Evolutionary conservation across 2,888 invertebrate species (phyloP), one percentile per base, ranked within the genome.

Genomic region (Eupithecia inturbata): DNA sequence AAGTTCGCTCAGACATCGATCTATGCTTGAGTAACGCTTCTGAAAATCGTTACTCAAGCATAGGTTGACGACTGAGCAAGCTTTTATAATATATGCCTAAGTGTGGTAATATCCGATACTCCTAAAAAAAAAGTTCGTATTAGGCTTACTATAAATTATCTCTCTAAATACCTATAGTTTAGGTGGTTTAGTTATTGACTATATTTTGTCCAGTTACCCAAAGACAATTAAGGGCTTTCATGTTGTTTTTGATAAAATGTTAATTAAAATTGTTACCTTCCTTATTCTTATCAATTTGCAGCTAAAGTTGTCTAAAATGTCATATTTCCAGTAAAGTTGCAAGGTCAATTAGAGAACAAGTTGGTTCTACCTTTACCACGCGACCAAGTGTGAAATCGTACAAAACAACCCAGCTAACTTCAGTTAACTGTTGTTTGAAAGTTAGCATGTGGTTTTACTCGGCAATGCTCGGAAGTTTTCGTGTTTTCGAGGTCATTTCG

Each of bases 341-440:
- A 26, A 26, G 53, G 53, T 57, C 26, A 57, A 57, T 57, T 57
- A 57, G 14, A 57, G 26, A 57, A 57, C 57, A 57, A 57, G 57
- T 26, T 57, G 22, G 57, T 14, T 57, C 57, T 57, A 7, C 31
- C 31, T 62, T 7, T 31, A 31, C 62, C 14, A 14, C 64, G 36
- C 66, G 39, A 66, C 72, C 74, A 66, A 36, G 36, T 67, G 60
- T 64, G 70, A 72, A 72, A 72, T 63, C 26, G 53, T 39, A 67
- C 75, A 81, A 80, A 81, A 81, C 77, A 67, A 77, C 70, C 75
- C 67, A 75, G 75, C 67, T 74, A 83, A 85, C 82, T 85, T 75
- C 41, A 69, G 41, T 75, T 70, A 84, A 85, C 84, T 82, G 81
- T 83, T 84, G 83, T 82, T 81, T 71, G 53, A 68, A 76, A 74